Conservation (phyloP, 37 sponge, comb jelly and placozoan genomes). For the Corticium candelabrum region DNA sequence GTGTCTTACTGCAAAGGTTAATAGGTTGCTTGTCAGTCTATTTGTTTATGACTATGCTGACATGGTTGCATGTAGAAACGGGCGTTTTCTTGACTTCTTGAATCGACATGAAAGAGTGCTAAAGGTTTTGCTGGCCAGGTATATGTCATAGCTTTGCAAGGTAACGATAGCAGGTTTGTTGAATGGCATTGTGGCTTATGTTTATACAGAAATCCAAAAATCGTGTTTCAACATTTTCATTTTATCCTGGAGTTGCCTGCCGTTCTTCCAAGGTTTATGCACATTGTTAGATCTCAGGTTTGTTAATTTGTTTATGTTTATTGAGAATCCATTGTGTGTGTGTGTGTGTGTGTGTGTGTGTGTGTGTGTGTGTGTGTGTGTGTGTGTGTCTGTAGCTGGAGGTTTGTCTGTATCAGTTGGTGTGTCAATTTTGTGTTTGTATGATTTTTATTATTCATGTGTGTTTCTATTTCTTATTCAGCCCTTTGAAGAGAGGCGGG, state of each 20-base stretch:
- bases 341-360: constrained; percentile 7
- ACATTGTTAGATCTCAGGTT: constrained; percentile 38
- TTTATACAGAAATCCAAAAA: constrained; percentile 49
- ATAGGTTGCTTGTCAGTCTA: no score
- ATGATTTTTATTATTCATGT: background rate
- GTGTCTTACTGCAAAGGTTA: background rate
- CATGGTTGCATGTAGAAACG: no score
- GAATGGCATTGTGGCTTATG: background rate
- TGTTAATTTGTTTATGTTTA: background rate
- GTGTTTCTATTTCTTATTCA: background rate
- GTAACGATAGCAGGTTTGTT: background rate
- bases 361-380: constrained; percentile 3
- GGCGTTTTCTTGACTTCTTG: constrained; percentile 35
- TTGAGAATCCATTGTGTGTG: background rate
- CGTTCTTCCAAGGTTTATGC: constrained; percentile 57
- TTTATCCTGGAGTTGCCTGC: constrained; percentile 62
- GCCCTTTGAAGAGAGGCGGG: constrained; percentile 73
- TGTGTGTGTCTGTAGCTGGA: background rate
- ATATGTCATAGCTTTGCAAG: background rate
- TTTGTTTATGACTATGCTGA: no score
- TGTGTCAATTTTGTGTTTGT: background rate
- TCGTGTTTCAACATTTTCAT: constrained; percentile 85
- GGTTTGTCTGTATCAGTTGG: background rate
- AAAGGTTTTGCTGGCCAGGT: constrained; percentile 66
- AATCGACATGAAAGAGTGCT: constrained; percentile 56